Base-by-base conservation (phyloP, 1,140 invertebrate species). In the Heliconius eleuchia region DNA sequence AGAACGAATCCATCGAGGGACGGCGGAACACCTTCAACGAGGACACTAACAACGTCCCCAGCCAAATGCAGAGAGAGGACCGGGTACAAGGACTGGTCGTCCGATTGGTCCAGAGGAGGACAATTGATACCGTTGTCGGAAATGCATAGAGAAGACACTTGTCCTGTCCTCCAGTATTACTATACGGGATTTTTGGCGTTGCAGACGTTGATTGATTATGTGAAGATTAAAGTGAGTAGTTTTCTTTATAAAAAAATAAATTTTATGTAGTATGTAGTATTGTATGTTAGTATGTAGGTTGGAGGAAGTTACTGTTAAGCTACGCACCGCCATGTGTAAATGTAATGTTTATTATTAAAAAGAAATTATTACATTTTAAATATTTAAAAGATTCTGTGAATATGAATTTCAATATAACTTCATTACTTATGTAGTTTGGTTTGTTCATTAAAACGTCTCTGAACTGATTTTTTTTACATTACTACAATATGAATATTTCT, bases 151-250 rank as follows among this genome's bases (percentile, higher is more conserved):
- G 91, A 94, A 42, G 90, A 94, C 79, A 96, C 95, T 2, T 97
- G 97, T 88, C 97, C 97, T 1, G 96, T 96, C 1, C 96, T 97
- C 83, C 96, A 97, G 91, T 97, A 97, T 88, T 96, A 96, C 88
- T 96, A 96, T 83, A 97, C 96, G 2, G 96, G 96, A n/a, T 97
- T 97, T 87, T 89, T 97, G 75, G 96, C 96, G 3, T 86, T 97
- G 76, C 97, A 97, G 89, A 95, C 96, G 66, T 89, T 97, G 16
- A 95, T 97, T 57, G 97, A 97, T 89, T 96, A 95, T 84, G 96
- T 96, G 6, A 97, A 97, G 91, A 96, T 97, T 83, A 95, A 95
- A 93, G 96, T 97, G 72, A 81, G 80, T 60, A 55, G 52, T 57
- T 57, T 57, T 57, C 34, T 1, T 7, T 7, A 37, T 37, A 37